A percentile compares a stretch with the other conserved stretches of the same genome.
Conservation (phyloP, 2,113 vertebrate genomes). For the Tragulus kanchil region DNA sequence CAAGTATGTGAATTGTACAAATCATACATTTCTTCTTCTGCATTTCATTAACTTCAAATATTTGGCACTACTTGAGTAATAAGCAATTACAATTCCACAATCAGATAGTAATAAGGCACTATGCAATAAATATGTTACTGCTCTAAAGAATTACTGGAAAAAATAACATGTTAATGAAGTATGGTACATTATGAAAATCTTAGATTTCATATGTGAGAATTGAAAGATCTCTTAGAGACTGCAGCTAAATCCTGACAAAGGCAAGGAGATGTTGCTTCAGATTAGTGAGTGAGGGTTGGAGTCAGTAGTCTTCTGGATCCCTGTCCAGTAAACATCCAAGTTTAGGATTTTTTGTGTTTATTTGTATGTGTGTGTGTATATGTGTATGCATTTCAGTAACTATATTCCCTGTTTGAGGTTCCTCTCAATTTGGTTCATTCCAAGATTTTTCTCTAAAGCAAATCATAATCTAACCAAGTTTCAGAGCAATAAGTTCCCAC, state of each 20-base stretch:
- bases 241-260: neutral
- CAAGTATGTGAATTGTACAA: conserved; percentile 2
- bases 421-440: conserved; percentile 15
- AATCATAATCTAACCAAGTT: conserved; percentile 35
- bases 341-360: neutral
- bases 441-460: conserved; percentile 54
- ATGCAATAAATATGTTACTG: neutral
- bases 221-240: neutral
- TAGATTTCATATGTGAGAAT: neutral
- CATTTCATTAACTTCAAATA: conserved; percentile 23
- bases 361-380: neutral
- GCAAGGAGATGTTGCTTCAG: neutral
- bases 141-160: conserved; percentile 30
- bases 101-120: neutral
- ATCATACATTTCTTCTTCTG: neutral
- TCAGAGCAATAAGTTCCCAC: neutral
- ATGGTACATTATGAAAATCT: neutral
- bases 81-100: conserved; percentile 8
- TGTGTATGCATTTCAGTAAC: neutral
- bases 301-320: neutral
- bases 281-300: neutral
- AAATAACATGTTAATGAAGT: neutral
- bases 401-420: neutral
- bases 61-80: neutral
- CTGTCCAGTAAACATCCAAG: neutral